Evolutionary conservation across 2,113 vertebrate genomes (phyloP), one percentile per base, ranked within the genome.

Genomic region (Bostrychus sinensis): DNA sequence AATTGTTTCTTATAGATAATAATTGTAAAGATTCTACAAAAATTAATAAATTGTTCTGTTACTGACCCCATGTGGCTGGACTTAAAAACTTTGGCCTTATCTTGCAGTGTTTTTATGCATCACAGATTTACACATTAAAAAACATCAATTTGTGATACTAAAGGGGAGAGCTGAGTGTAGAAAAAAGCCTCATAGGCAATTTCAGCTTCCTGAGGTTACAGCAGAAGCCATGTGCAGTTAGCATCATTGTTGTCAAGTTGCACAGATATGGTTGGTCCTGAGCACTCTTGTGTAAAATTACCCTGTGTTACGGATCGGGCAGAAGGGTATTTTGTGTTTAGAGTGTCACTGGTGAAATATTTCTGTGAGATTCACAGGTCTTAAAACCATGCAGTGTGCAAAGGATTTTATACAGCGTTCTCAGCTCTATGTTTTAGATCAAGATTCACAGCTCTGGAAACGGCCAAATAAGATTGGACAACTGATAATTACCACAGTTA

Each of bases 391-490:
- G 28, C 63, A 12, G 28, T 51, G 63, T 63, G 51, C 45, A 67
- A 55, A 64, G 42, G 30, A 7, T 14, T 59, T 55, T 71, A n/a
- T 69, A 46, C 54, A 43, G 28, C 51, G 57, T 42, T 37, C 26
- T 62, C 19, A 54, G 70, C 58, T 66, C 38, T 78, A 38, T 66
- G 66, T 64, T 81, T 83, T 72, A 76, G 77, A 84, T 70, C 73
- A 22, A 77, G 66, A 86, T 89, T 88, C 87, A 80, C 66, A 53
- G 54, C 76, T 62, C 30, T 67, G 67, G 82, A 80, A 66, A 81
- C 66, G 36, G 75, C 71, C 75, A 77, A 58, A 77, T 82, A 81
- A 82, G 63, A 65, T 39, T 28, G 26, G 51, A 72, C 42, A 37
- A 23, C 37, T 53, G 57, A 59, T 46, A 45, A 75, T 77, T 81